Evolutionary conservation across 2,888 invertebrate species (phyloP), one percentile per base, ranked within the genome.

Genomic region (Caenorhabditis sulstoni): DNA sequence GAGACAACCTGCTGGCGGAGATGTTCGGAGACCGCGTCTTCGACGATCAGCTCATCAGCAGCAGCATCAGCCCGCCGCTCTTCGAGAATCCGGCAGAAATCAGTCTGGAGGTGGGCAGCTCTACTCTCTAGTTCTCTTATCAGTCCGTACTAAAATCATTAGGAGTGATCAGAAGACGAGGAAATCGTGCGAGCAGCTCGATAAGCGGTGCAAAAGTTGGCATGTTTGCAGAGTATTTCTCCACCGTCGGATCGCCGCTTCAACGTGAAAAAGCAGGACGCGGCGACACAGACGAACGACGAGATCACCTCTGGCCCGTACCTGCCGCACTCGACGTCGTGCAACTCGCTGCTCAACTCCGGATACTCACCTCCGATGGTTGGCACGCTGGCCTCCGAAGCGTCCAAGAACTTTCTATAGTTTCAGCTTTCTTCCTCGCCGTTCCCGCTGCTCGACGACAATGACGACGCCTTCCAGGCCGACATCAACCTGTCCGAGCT

Each of bases 41-140:
- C 49, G 86, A 84, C 39, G 75, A 82, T 58, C 79, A 74, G 4
- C 58, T 83, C 22, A 78, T 83, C 45, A 84, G 83, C 41, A 82
- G 82, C 16, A 80, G 83, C 20, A 82, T 83, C 65, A 82, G 83
- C 37, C 85, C 86, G 5, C 86, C 87, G 35, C 79, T 88, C 2
- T 86, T 86, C 52, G 88, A 88, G 73, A 88, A 88, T 58, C 88
- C 88, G 8, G 87, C 88, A 3, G 89, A 89, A 57, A 89, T 89
- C 50, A 67, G 80, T 22, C 81, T 87, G 7, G 86, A 84, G 82
- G 85, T 84, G 37, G 0, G 67, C 9, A 18, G n/a, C 12, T 39
- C 23, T 45, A 59, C 20, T 61, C 47, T 75, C 68, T 29, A 7
- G n/a, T n/a, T n/a, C 29, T 29, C 29, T 29, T 29, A 29, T 29